Evolutionary conservation across 2,888 invertebrate species (phyloP).

Genomic region (Pilophorus perplexus): DNA sequence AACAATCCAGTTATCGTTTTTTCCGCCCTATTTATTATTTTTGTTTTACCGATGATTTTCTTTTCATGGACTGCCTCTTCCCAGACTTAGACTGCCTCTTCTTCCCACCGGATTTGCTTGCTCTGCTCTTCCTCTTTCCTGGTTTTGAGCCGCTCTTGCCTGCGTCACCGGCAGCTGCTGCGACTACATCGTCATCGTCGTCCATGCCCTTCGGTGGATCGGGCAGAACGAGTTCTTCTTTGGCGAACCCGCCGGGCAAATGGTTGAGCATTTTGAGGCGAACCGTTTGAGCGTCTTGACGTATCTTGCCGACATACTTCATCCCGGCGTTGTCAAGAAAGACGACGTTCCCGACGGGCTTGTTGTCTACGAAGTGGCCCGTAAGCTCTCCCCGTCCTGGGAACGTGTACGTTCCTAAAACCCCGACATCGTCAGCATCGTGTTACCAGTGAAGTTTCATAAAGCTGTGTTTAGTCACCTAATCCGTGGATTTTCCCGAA

Average conservation of each 20-base stretch:
- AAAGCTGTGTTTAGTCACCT: too few relatives aligned
- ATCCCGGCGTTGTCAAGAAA: constrained; percentile 26
- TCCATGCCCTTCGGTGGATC: background rate
- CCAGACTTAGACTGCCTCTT: constrained; percentile 3
- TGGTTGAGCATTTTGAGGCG: constrained; percentile 16
- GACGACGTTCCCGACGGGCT: constrained; percentile 8
- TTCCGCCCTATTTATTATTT: too few relatives aligned
- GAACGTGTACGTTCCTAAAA: constrained; percentile 23
- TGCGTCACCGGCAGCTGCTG: too few relatives aligned
- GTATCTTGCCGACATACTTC: constrained; percentile 15
- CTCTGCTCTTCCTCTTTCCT: background rate
- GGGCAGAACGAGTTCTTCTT: constrained; percentile 22
- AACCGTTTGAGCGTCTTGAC: background rate
- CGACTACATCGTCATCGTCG: background rate
- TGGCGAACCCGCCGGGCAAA: constrained; percentile 5
- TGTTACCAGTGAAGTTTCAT: too few relatives aligned
- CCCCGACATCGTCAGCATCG: too few relatives aligned
- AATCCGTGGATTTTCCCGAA: constrained; percentile 20
- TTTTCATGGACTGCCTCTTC: constrained; percentile 21
- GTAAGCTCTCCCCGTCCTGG: constrained; percentile 28
- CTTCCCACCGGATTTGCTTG: background rate
- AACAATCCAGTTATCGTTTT: too few relatives aligned
- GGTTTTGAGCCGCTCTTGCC: background rate
- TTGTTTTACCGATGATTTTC: too few relatives aligned
- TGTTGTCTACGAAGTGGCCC: constrained; percentile 11